Evolutionary conservation across 2,888 invertebrate species (phyloP).

Genomic region (Celastrina argiolus): DNA sequence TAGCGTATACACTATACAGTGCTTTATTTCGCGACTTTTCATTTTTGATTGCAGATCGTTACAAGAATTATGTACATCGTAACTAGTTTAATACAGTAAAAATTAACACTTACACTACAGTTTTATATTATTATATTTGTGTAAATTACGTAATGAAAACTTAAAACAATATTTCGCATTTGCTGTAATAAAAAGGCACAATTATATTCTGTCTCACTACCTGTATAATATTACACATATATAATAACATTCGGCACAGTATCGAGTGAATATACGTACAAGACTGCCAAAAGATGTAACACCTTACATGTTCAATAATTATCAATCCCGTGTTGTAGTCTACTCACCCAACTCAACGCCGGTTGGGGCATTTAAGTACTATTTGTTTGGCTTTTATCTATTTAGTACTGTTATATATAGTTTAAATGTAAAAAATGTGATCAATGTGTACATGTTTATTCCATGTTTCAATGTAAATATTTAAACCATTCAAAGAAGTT

Average conservation of each 20-base stretch:
- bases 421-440: not conserved
- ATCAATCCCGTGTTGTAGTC: too few species aligned
- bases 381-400: constrained; percentile 13
- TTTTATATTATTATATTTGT: constrained; percentile 8
- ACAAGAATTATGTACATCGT: constrained; percentile 13
- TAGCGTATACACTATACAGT: not conserved
- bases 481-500: not conserved
- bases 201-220: not conserved
- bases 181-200: constrained; percentile 6
- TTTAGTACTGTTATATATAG: too few species aligned
- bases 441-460: not conserved
- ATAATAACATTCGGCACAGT: not conserved
- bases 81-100: constrained; percentile 10
- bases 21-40: not conserved
- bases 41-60: constrained; percentile 13
- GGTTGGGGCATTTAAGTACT: constrained; percentile 14
- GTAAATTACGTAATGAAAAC: not conserved
- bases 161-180: not conserved
- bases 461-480: not conserved
- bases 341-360: not conserved
- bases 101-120: constrained; percentile 10
- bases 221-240: not conserved
- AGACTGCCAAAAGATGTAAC: too few species aligned
- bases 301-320: too few species aligned
- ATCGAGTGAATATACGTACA: not conserved